A percentile compares a stretch with the other conserved stretches of the same genome.
Evolutionary conservation across 1,140 invertebrate genomes (phyloP).

Genomic region (Brachionus rotundiformis): DNA sequence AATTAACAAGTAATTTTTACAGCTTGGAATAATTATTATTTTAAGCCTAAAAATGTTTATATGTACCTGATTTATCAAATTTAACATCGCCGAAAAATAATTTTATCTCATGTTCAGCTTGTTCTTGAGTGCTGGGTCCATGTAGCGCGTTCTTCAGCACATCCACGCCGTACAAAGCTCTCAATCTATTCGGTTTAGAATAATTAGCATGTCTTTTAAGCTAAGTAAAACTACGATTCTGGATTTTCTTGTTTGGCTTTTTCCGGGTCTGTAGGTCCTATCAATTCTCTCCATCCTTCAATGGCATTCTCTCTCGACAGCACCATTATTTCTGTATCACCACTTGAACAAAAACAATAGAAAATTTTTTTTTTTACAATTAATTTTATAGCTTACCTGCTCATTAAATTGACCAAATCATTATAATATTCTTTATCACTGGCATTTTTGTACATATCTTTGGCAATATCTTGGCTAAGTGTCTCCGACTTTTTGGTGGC

Average conservation of each 20-base stretch:
- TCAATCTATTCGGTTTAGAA: too few species aligned
- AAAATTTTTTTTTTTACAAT: neutral
- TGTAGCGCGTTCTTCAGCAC: conserved; percentile 61
- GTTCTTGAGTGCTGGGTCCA: conserved; percentile 57
- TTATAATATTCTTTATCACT: conserved; percentile 60
- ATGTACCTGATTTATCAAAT: conserved; percentile 58
- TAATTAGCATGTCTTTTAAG: conserved; percentile 26
- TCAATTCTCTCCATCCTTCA: conserved; percentile 59
- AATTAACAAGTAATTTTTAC: neutral
- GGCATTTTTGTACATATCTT: conserved; percentile 59
- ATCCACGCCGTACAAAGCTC: conserved; percentile 60
- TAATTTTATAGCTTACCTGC: conserved; percentile 55
- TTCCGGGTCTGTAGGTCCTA: conserved; percentile 61
- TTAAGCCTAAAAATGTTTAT: neutral
- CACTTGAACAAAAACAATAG: conserved; percentile 55
- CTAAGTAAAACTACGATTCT: conserved; percentile 56
- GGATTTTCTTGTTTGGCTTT: conserved; percentile 59
- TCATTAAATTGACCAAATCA: conserved; percentile 61
- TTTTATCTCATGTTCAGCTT: conserved; percentile 57
- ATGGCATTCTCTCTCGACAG: conserved; percentile 62
- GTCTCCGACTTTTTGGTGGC: conserved; percentile 61
- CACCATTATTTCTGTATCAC: conserved; percentile 62
- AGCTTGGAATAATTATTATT: neutral
- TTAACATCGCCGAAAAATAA: conserved; percentile 61
- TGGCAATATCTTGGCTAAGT: conserved; percentile 58